A percentile compares a stretch with the other conserved stretches of the same genome.
These are phyloP conservation scores for Acholoe squamosa DNA, from an alignment of 2,888 invertebrate genomes.

Conservation along the genomic window DNA sequence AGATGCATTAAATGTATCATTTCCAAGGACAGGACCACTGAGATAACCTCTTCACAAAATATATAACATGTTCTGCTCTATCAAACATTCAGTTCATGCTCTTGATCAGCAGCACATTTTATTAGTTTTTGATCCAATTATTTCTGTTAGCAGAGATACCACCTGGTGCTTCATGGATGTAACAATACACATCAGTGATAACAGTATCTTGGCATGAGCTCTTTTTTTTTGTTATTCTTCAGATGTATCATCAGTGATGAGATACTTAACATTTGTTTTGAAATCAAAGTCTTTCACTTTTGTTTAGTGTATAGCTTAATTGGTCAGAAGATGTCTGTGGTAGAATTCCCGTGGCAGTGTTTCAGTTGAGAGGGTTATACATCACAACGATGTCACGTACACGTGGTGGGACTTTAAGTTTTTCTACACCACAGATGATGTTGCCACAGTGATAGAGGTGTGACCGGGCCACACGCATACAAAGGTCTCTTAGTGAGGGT, in stretches of 20 bases:
- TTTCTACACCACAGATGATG: conserved; percentile 66
- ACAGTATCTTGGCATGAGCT: not conserved
- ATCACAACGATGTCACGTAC: conserved; percentile 66
- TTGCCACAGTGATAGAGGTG: conserved; percentile 67
- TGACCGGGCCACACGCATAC: conserved; percentile 67
- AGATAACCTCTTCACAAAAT: not conserved
- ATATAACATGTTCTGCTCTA: not conserved
- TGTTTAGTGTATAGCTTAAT: not conserved
- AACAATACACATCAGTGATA: not conserved
- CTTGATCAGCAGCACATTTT: conserved; percentile 6
- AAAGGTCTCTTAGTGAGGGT: conserved; percentile 66
- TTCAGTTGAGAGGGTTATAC: conserved; percentile 65
- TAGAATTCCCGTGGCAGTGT: not conserved
- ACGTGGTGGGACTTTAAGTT: conserved; percentile 65
- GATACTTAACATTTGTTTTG: not conserved
- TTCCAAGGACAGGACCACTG: not conserved
- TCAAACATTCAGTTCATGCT: not conserved
- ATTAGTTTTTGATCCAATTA: not conserved
- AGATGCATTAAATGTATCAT: not conserved
- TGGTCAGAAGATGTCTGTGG: not conserved
- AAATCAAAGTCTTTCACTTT: not conserved
- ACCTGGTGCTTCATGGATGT: not conserved
- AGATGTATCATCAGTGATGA: not conserved
- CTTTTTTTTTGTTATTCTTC: not conserved
- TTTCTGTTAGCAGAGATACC: not conserved